Evolutionary conservation across 2,113 vertebrate species (phyloP).

Genomic region (Sisor rabdophorus): DNA sequence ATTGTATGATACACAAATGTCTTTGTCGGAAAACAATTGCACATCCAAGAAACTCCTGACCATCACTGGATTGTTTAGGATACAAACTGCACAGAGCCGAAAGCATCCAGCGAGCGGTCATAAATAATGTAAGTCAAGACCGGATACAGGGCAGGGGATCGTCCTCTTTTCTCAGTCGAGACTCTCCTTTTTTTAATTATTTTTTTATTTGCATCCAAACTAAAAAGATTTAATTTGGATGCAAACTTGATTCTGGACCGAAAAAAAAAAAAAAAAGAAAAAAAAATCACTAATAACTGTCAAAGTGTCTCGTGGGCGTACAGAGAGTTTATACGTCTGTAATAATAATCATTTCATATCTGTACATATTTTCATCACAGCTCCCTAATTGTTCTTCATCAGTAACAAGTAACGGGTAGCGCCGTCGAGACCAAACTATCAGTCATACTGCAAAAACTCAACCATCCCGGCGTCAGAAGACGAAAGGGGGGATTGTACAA

Average conservation of each 20-base stretch:
- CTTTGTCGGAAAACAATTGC: constrained; percentile 67
- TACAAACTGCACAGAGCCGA: constrained; percentile 51
- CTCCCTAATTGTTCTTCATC: constrained; percentile 26
- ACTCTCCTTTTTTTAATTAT: constrained; percentile 18
- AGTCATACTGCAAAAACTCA: constrained; percentile 5
- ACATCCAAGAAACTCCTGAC: constrained; percentile 55
- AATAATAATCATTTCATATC: constrained; percentile 48
- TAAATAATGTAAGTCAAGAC: constrained; percentile 54
- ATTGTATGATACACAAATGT: constrained; percentile 71
- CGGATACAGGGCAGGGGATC: constrained; percentile 40
- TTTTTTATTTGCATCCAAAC: neutral
- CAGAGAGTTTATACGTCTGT: constrained; percentile 47
- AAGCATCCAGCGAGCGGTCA: constrained; percentile 40
- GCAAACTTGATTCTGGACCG: constrained; percentile 14
- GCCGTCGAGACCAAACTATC: constrained; percentile 25
- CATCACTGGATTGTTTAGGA: constrained; percentile 46
- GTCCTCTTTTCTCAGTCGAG: constrained; percentile 37
- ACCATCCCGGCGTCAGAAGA: constrained; percentile 10
- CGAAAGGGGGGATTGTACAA: constrained; percentile 8
- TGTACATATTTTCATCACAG: constrained; percentile 51
- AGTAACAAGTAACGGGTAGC: constrained; percentile 24
- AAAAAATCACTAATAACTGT: constrained; percentile 13
- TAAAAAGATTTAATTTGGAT: no score
- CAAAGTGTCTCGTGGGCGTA: constrained; percentile 47
- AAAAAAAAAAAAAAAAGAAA: neutral